Conservation (phyloP, 1,140 invertebrate genomes). For the Diorhabda carinulata region DNA sequence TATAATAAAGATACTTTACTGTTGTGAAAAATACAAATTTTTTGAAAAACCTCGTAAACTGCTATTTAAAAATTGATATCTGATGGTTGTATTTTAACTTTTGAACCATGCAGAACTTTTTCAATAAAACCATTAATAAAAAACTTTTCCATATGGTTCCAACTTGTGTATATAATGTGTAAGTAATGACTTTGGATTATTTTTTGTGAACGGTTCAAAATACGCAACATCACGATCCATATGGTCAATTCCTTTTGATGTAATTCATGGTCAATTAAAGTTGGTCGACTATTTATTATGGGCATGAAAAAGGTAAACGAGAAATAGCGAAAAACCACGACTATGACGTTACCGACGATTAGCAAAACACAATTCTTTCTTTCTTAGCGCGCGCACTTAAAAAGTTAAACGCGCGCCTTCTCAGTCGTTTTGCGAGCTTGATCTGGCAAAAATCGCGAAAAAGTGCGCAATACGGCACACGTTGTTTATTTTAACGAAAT, state of each 20-base stretch:
- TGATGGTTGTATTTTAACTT: no score
- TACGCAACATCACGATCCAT: neutral
- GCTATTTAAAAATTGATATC: no score
- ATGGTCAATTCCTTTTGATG: constrained; percentile 13
- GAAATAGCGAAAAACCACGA: constrained; percentile 13
- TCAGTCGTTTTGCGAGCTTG: constrained; percentile 13
- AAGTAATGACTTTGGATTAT: no score
- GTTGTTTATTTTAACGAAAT: neutral
- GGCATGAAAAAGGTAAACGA: constrained; percentile 11
- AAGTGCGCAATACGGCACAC: neutral
- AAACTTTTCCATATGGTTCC: no score
- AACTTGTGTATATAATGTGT: no score
- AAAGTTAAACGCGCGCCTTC: constrained; percentile 12
- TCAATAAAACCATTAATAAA: no score
- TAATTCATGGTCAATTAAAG: constrained; percentile 15
- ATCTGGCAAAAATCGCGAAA: constrained; percentile 13
- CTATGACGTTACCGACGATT: neutral
- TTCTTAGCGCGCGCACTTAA: constrained; percentile 3
- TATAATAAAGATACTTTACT: no score
- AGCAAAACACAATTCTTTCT: neutral
- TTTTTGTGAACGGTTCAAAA: no score
- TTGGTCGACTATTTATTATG: constrained; percentile 6
- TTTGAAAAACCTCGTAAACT: no score
- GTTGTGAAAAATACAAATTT: no score
- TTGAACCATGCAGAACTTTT: no score